Conservation (phyloP, 2,113 vertebrate species). For the Engraulis encrasicolus region DNA sequence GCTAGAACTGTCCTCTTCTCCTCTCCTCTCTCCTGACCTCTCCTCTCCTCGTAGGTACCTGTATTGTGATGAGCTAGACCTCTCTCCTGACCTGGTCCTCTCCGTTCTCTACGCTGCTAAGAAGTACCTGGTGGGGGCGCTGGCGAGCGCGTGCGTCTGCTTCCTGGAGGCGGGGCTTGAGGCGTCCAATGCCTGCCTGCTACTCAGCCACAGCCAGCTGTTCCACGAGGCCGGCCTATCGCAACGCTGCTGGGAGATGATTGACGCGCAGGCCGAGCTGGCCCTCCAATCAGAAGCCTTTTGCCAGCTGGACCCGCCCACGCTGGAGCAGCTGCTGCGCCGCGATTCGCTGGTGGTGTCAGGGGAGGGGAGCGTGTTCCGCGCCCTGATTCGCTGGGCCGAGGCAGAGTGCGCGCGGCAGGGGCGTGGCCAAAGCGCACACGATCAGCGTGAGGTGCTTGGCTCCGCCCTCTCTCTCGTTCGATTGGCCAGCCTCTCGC, state of each 20-base stretch:
- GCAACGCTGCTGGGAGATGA: slow-evolving; percentile 97
- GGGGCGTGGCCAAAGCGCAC: slow-evolving; percentile 74
- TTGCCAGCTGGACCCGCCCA: slow-evolving; percentile 90
- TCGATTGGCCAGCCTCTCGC: slow-evolving; percentile 89
- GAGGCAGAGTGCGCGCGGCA: slow-evolving; percentile 89
- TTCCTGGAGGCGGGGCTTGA: slow-evolving; percentile 97
- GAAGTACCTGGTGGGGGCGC: slow-evolving; percentile 93
- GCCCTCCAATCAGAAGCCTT: slow-evolving; percentile 92
- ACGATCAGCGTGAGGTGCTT: slow-evolving; percentile 84
- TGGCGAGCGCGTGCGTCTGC: slow-evolving; percentile 92
- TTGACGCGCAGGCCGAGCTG: slow-evolving; percentile 95
- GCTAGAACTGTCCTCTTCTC: too few relatives aligned
- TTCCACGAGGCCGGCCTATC: slow-evolving; percentile 96
- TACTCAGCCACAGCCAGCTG: slow-evolving; percentile 96
- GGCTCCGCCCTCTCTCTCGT: slow-evolving; percentile 90
- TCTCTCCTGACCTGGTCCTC: neutral
- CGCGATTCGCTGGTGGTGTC: slow-evolving; percentile 89
- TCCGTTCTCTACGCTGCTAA: slow-evolving; percentile 94
- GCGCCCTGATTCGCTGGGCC: slow-evolving; percentile 90
- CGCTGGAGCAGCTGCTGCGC: slow-evolving; percentile 88
- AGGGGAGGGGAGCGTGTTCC: slow-evolving; percentile 91
- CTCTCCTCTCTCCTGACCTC: too few relatives aligned
- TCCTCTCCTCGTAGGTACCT: too few relatives aligned
- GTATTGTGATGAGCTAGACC: slow-evolving; percentile 96
- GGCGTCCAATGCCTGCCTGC: slow-evolving; percentile 92